These are phyloP conservation scores for Indri indri DNA, from an alignment of 2,113 vertebrate genomes.

Conservation along the genomic window DNA sequence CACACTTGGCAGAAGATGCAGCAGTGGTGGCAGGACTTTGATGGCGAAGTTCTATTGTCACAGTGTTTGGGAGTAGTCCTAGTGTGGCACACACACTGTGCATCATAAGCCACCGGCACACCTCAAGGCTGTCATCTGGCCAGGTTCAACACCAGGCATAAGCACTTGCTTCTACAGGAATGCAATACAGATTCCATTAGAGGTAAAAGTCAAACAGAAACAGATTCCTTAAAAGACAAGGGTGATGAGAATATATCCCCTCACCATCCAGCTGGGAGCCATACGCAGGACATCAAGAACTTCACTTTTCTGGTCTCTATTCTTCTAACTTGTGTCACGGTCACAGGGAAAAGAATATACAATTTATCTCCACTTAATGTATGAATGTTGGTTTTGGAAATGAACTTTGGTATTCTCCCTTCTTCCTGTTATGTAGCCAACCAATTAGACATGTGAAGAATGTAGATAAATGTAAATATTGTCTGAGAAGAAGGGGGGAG, in stretches of 20 bases:
- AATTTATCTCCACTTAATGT: neutral
- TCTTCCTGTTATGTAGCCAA: neutral
- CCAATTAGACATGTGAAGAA: neutral
- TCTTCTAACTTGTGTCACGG: neutral
- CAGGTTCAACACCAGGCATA: neutral
- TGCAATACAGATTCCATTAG: neutral
- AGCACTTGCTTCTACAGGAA: neutral
- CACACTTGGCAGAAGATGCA: neutral
- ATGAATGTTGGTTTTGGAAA: neutral
- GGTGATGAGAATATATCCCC: neutral
- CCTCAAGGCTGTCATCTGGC: neutral
- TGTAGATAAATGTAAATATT: neutral
- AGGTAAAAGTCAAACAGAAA: neutral
- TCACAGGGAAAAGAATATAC: neutral
- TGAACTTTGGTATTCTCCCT: neutral
- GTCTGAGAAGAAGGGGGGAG: too few species aligned
- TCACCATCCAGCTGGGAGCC: neutral
- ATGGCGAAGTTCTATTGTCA: fast-evolving
- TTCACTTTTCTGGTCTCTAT: neutral
- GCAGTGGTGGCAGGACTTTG: too few species aligned
- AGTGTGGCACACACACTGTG: fast-evolving
- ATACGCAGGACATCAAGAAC: neutral
- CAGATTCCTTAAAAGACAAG: neutral
- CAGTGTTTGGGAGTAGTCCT: neutral
- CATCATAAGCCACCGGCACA: neutral